Base-by-base conservation (phyloP, 2,797 vertebrate species). In the Lemur catta region DNA sequence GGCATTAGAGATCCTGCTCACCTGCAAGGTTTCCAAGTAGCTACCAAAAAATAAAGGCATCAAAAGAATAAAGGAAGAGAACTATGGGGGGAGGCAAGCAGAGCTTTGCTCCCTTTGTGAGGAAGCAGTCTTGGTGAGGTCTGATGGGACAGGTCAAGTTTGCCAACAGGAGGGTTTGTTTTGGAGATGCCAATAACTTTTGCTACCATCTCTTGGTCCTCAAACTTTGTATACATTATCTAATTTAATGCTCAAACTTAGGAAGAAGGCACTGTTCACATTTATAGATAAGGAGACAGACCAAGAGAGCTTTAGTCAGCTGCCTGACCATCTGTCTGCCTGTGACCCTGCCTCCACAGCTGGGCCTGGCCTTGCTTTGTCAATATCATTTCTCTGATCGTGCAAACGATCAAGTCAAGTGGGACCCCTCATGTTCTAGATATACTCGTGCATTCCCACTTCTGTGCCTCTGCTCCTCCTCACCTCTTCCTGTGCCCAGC, bases 1-100 rank as follows among this genome's bases (percentile, higher is more conserved):
- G 75, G 85, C 30, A 11, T 76, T 90, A 93, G 94, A 93, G 86
- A 94, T 86, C 67, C 74, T 91, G 76, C 55, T 91, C 89, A 88
- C 75, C 52, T 4, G 7, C 4, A 69, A 20, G 28, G 46, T 82
- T 92, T 98, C 61, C 24, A 55, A 20, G 26, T 28, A 72, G 43
- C 46, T 84, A 57, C 50, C 48, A 35, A 74, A 74, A 96, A 48
- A 89, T 9, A n/a, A 46, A 69, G 75, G 65, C 9, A 30, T 41
- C 20, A 61, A 55, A 72, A 86, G 43, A 50, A 84, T 91, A 92
- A 88, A 89, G 52, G 17, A 74, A 72, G 22, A 81, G 38, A 90
- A 33, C 74, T 41, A 11, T 1, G 43, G 81, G 81, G 67, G 38
- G 78, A 87, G 57, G 76, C 6, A 46, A 50, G 69, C 41, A 0